Conservation (phyloP, 1,140 invertebrate species). For the Drosophila santomea region DNA sequence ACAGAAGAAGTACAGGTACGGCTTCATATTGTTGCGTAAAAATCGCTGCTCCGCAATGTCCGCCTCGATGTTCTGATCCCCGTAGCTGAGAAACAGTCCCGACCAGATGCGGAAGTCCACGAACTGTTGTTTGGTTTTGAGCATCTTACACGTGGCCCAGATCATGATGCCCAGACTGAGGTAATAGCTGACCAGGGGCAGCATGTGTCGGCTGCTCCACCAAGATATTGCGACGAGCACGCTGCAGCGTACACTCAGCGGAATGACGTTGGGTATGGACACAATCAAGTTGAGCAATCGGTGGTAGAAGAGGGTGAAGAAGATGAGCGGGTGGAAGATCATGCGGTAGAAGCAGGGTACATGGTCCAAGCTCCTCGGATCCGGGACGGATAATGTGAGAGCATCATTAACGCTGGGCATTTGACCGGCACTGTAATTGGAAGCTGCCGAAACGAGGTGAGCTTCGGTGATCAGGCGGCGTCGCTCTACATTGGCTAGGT, state of each 20-base stretch:
- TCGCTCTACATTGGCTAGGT: constrained; percentile 42
- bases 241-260: constrained; percentile 87
- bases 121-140: constrained; percentile 90
- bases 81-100: constrained; percentile 90
- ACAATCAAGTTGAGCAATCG: constrained; percentile 88
- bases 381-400: constrained; percentile 89
- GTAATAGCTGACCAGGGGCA: constrained; percentile 85
- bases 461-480: constrained; percentile 89
- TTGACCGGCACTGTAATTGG: constrained; percentile 91
- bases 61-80: constrained; percentile 89
- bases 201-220: constrained; percentile 86
- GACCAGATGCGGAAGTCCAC: constrained; percentile 92
- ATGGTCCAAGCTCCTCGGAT: constrained; percentile 88
- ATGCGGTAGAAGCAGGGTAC: constrained; percentile 89
- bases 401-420: constrained; percentile 91
- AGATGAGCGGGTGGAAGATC: constrained; percentile 89
- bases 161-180: constrained; percentile 90
- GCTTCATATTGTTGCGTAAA: constrained; percentile 92
- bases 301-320: constrained; percentile 88
- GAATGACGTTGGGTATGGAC: constrained; percentile 86
- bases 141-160: constrained; percentile 91
- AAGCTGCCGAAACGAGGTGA: constrained; percentile 91
- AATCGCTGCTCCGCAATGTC: constrained; percentile 92
- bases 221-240: constrained; percentile 88
- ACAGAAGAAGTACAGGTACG: constrained; percentile 92